phyloP scores from a whole-genome alignment of 1,140 invertebrate species.

The Drosophila eugracilis region DNA sequence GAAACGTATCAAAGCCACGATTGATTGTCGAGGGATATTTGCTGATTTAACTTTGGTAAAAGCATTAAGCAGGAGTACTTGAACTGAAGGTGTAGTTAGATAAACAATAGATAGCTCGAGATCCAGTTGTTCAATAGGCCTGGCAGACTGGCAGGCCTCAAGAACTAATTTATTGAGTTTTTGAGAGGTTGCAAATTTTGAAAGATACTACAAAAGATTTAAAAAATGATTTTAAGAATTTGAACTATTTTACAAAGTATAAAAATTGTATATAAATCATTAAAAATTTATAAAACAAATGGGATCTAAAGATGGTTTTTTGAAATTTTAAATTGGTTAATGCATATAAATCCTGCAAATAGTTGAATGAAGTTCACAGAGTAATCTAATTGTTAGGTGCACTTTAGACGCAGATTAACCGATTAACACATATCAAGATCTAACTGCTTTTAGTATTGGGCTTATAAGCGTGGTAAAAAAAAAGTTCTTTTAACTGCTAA shows the following conservation, averaged over 20 bases:
- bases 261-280: no score
- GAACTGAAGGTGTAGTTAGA: conserved; percentile 25
- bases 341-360: neutral
- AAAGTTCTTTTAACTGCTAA: conserved; percentile 12
- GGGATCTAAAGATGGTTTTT: no score
- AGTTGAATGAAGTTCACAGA: neutral
- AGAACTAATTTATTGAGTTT: no score
- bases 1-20: conserved; percentile 16
- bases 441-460: neutral
- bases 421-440: neutral
- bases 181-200: neutral
- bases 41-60: conserved; percentile 40
- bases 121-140: conserved; percentile 22
- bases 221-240: no score
- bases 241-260: no score
- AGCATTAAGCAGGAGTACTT: conserved; percentile 24
- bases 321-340: neutral
- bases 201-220: no score
- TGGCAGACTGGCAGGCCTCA: conserved; percentile 20
- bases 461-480: neutral
- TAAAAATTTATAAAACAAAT: no score
- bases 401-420: neutral
- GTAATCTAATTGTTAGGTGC: no score
- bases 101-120: conserved; percentile 35
- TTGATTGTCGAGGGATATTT: conserved; percentile 43